Evolutionary conservation across 2,797 vertebrate species (phyloP).

Genomic region (Amniataba percoides): DNA sequence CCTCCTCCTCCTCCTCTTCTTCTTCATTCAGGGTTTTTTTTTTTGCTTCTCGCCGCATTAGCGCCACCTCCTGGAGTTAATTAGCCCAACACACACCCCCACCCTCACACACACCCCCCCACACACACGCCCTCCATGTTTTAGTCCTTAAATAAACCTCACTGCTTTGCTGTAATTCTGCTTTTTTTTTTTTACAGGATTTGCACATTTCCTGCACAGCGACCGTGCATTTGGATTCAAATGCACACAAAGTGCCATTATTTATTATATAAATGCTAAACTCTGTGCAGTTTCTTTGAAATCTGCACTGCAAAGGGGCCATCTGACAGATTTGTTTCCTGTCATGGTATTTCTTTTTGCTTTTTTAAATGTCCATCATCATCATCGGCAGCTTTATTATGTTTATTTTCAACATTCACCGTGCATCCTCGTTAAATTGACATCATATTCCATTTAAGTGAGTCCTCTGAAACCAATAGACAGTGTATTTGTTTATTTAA

Average conservation of each 20-base stretch:
- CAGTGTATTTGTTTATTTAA: not conserved
- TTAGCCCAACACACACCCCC: constrained; percentile 5
- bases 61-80: constrained; percentile 72
- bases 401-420: no score
- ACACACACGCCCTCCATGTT: not conserved
- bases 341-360: no score
- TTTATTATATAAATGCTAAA: no score
- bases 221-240: not conserved
- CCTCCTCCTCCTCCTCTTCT: constrained; percentile 46
- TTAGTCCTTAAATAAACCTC: not conserved
- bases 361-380: no score
- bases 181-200: not conserved
- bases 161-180: not conserved
- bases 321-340: no score
- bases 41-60: constrained; percentile 16
- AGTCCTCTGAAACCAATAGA: not conserved
- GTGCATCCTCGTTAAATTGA: no score
- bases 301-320: no score
- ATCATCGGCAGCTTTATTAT: no score
- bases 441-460: no score
- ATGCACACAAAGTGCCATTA: no score
- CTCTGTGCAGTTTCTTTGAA: no score
- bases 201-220: not conserved
- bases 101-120: not conserved
- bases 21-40: constrained; percentile 24